phyloP scores from a whole-genome alignment of 2,888 invertebrate species.

The Cryptocheilus praepositus region DNA sequence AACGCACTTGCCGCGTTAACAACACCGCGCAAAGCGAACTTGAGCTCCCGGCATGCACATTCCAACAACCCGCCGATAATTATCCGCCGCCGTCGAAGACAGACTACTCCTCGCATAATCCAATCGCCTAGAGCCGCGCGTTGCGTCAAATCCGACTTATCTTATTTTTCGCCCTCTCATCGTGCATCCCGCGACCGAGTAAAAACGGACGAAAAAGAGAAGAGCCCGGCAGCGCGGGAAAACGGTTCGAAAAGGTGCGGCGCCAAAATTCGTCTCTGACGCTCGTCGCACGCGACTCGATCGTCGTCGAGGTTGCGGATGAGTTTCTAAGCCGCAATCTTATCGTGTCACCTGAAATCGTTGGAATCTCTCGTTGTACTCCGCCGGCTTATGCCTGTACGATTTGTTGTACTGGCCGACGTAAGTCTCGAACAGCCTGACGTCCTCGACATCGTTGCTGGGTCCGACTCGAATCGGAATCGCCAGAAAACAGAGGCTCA shows the following conservation, averaged over 20 bases:
- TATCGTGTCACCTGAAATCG: slow-evolving; percentile 73
- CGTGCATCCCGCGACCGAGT: background rate
- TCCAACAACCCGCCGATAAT: too few species aligned
- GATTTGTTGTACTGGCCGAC: slow-evolving; percentile 76
- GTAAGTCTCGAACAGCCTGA: slow-evolving; percentile 75
- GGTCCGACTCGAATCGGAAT: slow-evolving; percentile 75
- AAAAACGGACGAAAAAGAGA: background rate
- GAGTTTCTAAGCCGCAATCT: background rate
- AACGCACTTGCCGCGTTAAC: too few species aligned
- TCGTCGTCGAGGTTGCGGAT: too few species aligned
- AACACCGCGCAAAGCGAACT: too few species aligned
- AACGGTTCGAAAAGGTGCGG: slow-evolving; percentile 21
- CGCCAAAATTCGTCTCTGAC: too few species aligned
- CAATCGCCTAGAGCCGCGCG: too few species aligned
- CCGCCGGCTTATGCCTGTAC: slow-evolving; percentile 73
- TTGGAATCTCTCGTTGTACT: slow-evolving; percentile 72
- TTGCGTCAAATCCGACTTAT: too few species aligned
- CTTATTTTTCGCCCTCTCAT: too few species aligned
- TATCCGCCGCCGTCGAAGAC: too few species aligned
- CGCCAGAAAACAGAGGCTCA: slow-evolving; percentile 74
- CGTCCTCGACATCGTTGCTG: slow-evolving; percentile 56
- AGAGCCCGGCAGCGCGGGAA: slow-evolving; percentile 21
- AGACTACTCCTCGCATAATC: too few species aligned
- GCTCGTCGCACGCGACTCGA: too few species aligned
- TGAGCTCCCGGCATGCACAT: too few species aligned